Evolutionary conservation across 2,888 invertebrate species (phyloP).

Genomic region (Caenorhabditis sp.): DNA sequence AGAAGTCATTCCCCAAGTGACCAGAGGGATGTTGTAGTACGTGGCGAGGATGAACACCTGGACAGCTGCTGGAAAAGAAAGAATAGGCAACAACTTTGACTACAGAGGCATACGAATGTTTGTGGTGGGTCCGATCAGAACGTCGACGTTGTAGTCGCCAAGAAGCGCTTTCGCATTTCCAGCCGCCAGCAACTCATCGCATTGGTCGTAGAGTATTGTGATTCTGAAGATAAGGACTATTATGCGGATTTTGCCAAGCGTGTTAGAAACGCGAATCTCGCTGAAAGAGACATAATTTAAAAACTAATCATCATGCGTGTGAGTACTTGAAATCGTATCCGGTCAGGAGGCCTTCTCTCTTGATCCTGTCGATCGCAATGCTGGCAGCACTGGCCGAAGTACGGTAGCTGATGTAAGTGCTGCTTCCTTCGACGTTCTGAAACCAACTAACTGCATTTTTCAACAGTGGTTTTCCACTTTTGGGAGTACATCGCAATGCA

Average conservation of each 20-base stretch:
- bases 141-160: conserved; percentile 60
- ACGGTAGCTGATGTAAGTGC: conserved; percentile 37
- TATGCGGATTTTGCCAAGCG: background rate
- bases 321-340: conserved; percentile 57
- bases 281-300: too few relatives aligned
- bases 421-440: conserved; percentile 38
- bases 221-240: conserved; percentile 20
- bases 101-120: conserved; percentile 60
- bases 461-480: conserved; percentile 10
- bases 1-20: conserved; percentile 67
- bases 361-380: conserved; percentile 59
- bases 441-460: conserved; percentile 9
- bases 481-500: conserved; percentile 55
- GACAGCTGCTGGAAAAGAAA: conserved; percentile 58
- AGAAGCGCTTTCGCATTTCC: conserved; percentile 59
- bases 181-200: conserved; percentile 65
- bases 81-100: background rate
- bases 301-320: too few relatives aligned
- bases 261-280: too few relatives aligned
- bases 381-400: conserved; percentile 55
- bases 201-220: conserved; percentile 60
- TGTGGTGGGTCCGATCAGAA: conserved; percentile 70
- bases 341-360: conserved; percentile 36
- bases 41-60: conserved; percentile 59
- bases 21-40: conserved; percentile 64